These are phyloP conservation scores for Parnassius mnemosyne DNA, from an alignment of 2,888 invertebrate species.

Conservation along the genomic window DNA sequence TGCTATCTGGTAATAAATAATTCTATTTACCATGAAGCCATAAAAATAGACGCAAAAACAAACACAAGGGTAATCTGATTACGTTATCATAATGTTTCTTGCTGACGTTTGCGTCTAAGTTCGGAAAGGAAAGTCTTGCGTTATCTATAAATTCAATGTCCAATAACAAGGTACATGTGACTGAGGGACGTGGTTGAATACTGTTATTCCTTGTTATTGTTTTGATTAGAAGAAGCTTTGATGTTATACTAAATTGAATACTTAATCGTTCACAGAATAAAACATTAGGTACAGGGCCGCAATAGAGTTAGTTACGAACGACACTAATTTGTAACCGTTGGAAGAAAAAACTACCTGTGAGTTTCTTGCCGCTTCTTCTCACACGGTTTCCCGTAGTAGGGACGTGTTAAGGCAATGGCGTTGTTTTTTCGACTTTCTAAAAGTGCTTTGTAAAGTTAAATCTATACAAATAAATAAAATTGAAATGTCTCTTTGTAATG, in stretches of 20 bases:
- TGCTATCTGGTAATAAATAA: neutral
- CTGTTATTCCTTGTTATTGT: neutral
- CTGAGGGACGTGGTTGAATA: neutral
- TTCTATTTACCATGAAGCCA: conserved; percentile 21
- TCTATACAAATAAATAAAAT: too few species aligned
- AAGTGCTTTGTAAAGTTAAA: too few species aligned
- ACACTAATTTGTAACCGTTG: too few species aligned
- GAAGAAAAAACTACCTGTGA: too few species aligned
- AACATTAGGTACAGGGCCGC: too few species aligned
- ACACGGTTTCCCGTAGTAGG: too few species aligned
- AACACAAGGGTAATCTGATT: conserved; percentile 21
- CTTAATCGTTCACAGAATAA: neutral
- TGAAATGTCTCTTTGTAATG: too few species aligned
- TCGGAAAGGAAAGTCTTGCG: conserved; percentile 2
- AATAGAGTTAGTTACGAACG: too few species aligned
- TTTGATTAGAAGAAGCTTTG: neutral
- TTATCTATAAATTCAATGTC: conserved; percentile 1
- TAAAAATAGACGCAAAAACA: conserved; percentile 14
- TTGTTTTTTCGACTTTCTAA: too few species aligned
- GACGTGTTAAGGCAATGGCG: too few species aligned
- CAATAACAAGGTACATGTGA: conserved; percentile 8
- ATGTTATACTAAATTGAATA: neutral
- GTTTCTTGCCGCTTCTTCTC: too few species aligned
- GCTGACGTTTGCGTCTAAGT: conserved; percentile 1
- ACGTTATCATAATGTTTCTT: conserved; percentile 17